A percentile compares a stretch with the other conserved stretches of the same genome.
phyloP scores from a whole-genome alignment of 2,113 vertebrate species.

The Oenanthe melanoleuca region DNA sequence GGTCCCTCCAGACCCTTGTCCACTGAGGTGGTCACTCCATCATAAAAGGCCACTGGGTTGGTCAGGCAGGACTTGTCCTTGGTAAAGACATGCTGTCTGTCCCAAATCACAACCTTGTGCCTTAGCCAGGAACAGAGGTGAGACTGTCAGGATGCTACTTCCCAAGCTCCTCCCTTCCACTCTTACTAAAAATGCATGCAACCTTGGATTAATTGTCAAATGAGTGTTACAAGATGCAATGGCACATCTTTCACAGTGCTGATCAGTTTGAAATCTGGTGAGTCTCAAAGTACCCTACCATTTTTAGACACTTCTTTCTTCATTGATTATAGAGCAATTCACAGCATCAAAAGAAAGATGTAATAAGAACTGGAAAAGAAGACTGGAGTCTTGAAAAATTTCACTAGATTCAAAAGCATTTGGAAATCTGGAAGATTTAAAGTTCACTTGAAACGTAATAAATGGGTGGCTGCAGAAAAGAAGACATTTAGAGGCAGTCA shows the following conservation, averaged over 20 bases:
- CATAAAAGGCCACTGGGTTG: background rate
- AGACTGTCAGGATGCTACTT: background rate
- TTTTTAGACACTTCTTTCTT: background rate
- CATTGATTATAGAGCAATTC: background rate
- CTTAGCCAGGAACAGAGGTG: background rate
- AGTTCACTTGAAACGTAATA: background rate
- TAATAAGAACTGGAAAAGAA: background rate
- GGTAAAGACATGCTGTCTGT: background rate
- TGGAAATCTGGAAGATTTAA: background rate
- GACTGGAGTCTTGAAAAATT: background rate
- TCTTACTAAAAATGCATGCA: background rate
- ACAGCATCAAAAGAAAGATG: background rate
- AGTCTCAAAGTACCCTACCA: background rate
- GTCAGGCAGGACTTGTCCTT: background rate
- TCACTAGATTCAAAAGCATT: background rate
- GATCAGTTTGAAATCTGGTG: background rate
- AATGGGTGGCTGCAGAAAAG: background rate
- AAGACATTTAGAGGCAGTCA: background rate
- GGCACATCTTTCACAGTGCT: background rate
- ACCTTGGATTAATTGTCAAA: background rate
- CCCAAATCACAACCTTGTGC: accelerated
- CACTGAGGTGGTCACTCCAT: background rate
- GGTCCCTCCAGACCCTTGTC: background rate
- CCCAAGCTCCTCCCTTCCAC: background rate
- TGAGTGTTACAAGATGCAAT: background rate